phyloP scores from a whole-genome alignment of 2,113 vertebrate species.

The Formicarius rufipectus region DNA sequence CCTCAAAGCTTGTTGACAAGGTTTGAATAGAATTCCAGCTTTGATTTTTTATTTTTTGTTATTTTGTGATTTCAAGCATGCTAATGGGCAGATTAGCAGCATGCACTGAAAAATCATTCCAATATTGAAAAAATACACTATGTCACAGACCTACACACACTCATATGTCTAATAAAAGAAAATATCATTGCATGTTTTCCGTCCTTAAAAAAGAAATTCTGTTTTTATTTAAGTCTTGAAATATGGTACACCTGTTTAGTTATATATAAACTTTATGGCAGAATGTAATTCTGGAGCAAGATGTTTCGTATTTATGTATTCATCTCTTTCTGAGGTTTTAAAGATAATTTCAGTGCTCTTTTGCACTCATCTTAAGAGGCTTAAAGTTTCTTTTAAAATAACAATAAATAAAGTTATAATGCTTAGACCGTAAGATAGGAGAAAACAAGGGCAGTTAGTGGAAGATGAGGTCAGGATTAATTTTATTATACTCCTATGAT shows the following conservation, averaged over 20 bases:
- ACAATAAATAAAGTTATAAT: neutral
- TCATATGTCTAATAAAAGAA: neutral
- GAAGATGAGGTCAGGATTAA: neutral
- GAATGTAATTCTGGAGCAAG: neutral
- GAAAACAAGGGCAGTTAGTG: neutral
- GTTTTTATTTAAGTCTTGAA: neutral
- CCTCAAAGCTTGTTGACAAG: neutral
- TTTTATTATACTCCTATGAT: neutral
- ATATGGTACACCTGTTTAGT: neutral
- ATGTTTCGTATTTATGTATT: neutral
- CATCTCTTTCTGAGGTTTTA: neutral
- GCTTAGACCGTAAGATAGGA: neutral
- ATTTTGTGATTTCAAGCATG: neutral
- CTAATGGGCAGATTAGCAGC: neutral
- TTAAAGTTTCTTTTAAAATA: neutral
- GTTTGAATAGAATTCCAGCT: neutral
- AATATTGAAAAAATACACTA: accelerated
- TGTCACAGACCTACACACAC: neutral
- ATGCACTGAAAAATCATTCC: neutral
- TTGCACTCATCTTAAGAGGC: neutral
- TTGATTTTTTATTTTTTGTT: neutral
- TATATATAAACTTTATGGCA: neutral
- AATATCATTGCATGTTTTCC: neutral
- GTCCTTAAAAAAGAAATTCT: neutral
- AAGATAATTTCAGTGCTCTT: neutral